phyloP scores from a whole-genome alignment of 2,797 vertebrate genomes.

The Cynopterus sphinx region DNA sequence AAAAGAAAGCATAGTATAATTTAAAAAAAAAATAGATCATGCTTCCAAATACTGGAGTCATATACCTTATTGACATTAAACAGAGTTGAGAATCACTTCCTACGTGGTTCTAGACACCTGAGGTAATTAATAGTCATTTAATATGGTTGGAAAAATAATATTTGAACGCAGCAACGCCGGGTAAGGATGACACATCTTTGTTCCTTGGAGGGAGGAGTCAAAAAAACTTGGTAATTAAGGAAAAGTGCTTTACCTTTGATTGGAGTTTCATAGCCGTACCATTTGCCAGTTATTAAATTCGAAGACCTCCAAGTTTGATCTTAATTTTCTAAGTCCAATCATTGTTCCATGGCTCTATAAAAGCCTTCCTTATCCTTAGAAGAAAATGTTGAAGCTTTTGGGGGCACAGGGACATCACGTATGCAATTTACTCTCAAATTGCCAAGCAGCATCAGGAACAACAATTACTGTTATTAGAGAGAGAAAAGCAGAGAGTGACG shows the following conservation, averaged over 20 bases:
- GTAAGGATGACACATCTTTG: neutral
- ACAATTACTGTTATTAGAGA: neutral
- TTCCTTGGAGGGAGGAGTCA: neutral
- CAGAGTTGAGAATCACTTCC: neutral
- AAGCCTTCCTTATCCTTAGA: neutral
- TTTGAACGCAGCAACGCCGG: neutral
- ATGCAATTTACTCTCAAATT: neutral
- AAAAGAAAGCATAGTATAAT: neutral
- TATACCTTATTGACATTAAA: neutral
- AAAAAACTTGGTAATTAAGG: neutral
- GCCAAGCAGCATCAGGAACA: neutral
- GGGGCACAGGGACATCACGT: accelerated
- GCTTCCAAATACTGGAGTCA: neutral
- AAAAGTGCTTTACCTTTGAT: neutral
- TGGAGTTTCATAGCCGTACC: neutral
- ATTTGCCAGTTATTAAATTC: neutral
- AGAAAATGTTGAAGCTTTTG: neutral
- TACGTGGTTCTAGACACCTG: neutral
- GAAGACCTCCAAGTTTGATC: neutral
- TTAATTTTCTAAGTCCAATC: neutral
- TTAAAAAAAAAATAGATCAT: neutral
- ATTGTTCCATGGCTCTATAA: accelerated
- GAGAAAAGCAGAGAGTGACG: neutral
- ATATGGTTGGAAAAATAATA: neutral
- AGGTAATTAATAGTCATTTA: neutral